Evolutionary conservation across 2,888 invertebrate genomes (phyloP), one percentile per base, ranked within the genome.

Genomic region (Folsomia manolachei): DNA sequence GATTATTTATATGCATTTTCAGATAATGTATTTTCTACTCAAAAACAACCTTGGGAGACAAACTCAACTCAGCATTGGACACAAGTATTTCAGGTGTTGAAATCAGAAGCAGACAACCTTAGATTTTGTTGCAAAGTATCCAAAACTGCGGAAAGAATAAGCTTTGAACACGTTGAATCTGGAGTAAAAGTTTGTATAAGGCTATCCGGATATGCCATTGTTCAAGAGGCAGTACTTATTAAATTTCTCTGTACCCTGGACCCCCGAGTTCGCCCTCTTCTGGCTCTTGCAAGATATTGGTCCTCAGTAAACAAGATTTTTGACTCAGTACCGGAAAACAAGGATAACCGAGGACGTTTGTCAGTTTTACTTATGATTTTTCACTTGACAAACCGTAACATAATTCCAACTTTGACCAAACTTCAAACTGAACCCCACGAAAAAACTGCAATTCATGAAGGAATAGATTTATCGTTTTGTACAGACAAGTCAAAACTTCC

Each of bases 41-140:
- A 39, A n/a, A 51, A 24, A 52, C 65, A 67, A 19, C 67, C 53
- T 2, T 67, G 67, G 67, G 67, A 67, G 56, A n/a, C 56, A 56
- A 19, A 25, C 56, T 19, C 39, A 39, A 9, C 39, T 39, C 39
- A 39, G 14, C 39, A 39, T 39, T 39, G 39, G 39, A 39, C 4
- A 25, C 21, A 67, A 56, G 19, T 67, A n/a, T 27, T 26, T n/a
- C 11, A 67, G 56, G 56, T 67, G 1, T 19, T 67, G 1, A 67
- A 60, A 24, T 14, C n/a, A 56, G 56, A 67, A 26, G 26, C 53
- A 56, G 67, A 26, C 19, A 67, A 66, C 23, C 2, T 9, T 7
- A 27, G 60, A 18, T 67, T 67, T 60, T 67, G 67, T 19, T 39
- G n/a, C n/a, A 56, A 67, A 4, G 9, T 67, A 1, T 19, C 52